Evolutionary conservation across 2,113 vertebrate species (phyloP), one percentile per base, ranked within the genome.

Genomic region (Xiphophorus hellerii): DNA sequence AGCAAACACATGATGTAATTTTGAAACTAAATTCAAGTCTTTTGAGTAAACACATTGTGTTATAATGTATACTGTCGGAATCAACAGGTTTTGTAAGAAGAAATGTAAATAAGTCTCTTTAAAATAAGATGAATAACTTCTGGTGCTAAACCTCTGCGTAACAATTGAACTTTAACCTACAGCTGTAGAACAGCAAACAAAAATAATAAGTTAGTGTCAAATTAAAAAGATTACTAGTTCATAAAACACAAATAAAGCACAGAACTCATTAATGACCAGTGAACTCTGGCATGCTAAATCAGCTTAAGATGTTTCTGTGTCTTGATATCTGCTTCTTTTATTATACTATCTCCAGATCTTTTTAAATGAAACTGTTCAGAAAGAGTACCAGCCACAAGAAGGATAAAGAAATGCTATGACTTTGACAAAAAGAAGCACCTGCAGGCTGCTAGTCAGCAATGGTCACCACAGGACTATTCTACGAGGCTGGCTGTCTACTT

Each of bases 401-500:
- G 22, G 68, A 71, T 13, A 54, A 25, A 25, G 8, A 27, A 51
- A 39, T 25, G 37, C 65, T 5, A 44, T 62, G 31, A 35, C 4
- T 77, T 70, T 62, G 73, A 73, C 44, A 67, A 22, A 54, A 75
- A 66, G 27, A 62, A 63, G 69, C 69, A 73, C 75, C 73, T 73
- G 60, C 1, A 3, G 54, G 62, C 69, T 67, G 15, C 29, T 54
- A 62, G 62, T 15, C 62, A 31, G 13, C 35, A 13, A 5, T 70
- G 65, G 73, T 58, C 69, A 33, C 62, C 58, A 28, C 12, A 7
- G 28, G 72, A 77, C 3, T 60, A 63, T 70, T 71, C 74, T 70
- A 64, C 33, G 37, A 44, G 27, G 42, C 44, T 70, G 27, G 20
- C 42, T 1, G 44, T 76, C 82, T 90, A 83, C 87, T 72, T 60